phyloP scores from a whole-genome alignment of 2,113 vertebrate species.

The Cyanoramphus novaezelandiae region DNA sequence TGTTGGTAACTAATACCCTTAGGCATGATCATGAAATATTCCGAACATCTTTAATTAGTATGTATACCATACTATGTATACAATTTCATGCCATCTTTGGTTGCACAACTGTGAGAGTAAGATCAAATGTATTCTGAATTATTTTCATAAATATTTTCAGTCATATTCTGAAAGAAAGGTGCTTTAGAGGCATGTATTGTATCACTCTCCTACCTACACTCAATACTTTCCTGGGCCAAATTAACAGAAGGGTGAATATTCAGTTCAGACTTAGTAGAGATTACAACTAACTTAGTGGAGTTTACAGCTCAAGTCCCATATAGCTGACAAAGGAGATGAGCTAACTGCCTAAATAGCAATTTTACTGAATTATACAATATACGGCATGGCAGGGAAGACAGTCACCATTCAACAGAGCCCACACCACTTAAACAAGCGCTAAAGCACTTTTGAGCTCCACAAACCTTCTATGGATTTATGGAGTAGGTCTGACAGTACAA shows the following conservation, averaged over 20 bases:
- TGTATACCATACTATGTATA: neutral
- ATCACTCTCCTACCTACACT: neutral
- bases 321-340: neutral
- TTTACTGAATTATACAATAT: neutral
- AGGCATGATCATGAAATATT: conserved; percentile 67
- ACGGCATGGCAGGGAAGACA: neutral
- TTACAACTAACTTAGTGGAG: neutral
- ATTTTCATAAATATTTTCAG: neutral
- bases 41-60: conserved; percentile 3
- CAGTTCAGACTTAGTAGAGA: neutral
- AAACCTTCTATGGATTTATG: neutral
- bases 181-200: neutral
- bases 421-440: neutral
- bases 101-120: neutral
- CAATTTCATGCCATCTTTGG: conserved; percentile 12
- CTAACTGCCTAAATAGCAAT: neutral
- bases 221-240: neutral
- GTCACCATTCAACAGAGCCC: neutral
- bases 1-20: conserved; percentile 55
- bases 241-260: neutral
- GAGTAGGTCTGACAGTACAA: neutral
- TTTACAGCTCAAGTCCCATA: neutral
- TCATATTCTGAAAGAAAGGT: neutral
- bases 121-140: neutral
- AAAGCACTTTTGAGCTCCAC: neutral